Evolutionary conservation across 2,113 vertebrate genomes (phyloP).

Genomic region (Empidonax alnorum): DNA sequence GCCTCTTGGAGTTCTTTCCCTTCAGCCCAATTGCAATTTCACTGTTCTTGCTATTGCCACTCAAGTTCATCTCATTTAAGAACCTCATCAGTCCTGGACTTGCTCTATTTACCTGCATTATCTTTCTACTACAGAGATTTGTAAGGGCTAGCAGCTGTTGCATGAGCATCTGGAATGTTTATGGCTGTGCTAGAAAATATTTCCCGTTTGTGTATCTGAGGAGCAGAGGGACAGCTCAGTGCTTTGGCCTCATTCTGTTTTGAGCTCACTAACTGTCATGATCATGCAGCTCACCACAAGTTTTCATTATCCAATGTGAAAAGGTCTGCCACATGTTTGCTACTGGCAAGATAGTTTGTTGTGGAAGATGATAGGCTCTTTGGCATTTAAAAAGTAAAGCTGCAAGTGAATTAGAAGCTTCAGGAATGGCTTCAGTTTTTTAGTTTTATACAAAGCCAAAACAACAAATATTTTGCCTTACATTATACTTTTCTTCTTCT

Average conservation of each 20-base stretch:
- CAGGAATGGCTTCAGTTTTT: not conserved
- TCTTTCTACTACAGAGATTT: slow-evolving; percentile 4
- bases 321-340: not conserved
- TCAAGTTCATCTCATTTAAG: not conserved
- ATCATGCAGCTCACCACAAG: not conserved
- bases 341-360: not conserved
- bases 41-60: not conserved
- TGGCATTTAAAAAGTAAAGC: not conserved
- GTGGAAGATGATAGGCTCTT: not conserved
- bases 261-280: not conserved
- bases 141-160: not conserved
- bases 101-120: not conserved
- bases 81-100: not conserved
- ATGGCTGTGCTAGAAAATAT: not conserved
- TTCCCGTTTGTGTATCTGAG: not conserved
- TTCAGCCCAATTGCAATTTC: not conserved
- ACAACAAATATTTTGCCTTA: not conserved
- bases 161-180: not conserved
- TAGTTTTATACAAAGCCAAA: not conserved
- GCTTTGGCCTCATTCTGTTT: not conserved
- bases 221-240: not conserved
- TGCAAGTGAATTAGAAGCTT: slow-evolving; percentile 16
- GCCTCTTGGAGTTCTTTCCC: not conserved
- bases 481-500: not conserved
- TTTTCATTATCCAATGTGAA: not conserved